Base-by-base conservation (phyloP, 2,888 invertebrate genomes). In the Panopea generosa region DNA sequence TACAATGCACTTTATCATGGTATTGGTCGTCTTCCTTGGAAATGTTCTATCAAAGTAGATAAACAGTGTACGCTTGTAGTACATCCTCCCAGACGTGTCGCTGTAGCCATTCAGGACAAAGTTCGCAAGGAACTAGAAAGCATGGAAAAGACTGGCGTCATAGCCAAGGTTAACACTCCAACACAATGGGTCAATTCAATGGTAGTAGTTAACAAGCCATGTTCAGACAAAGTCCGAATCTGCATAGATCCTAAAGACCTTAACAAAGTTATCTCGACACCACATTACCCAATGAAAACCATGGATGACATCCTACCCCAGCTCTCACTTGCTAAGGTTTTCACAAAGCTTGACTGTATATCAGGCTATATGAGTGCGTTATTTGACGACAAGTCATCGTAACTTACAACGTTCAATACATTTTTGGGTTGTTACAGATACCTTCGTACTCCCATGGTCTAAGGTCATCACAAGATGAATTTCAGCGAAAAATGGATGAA, bases 271-370 rank as follows among this genome's bases (percentile, higher is more conserved):
- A 60, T 65, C 4, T 16, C 22, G n/a, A n/a, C 74, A 29, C 69
- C 77, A 7, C 81, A 81, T 38, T 77, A 71, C 43, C 65, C 75
- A 11, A 72, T 80, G 53, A 69, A 62, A 11, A 85, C 82, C 2
- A 14, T 78, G 18, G 78, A 81, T 18, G 79, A 85, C 18, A 49
- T 85, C 7, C 20, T 65, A 11, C 65, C 81, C 16, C 29, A 56
- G 11, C 61, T n/a, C n/a, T n/a, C n/a, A n/a, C n/a, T n/a, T n/a
- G n/a, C n/a, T n/a, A n/a, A n/a, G n/a, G n/a, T n/a, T n/a, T n/a
- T n/a, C n/a, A n/a, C n/a, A n/a, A n/a, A n/a, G n/a, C n/a, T n/a
- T n/a, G n/a, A n/a, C n/a, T 82, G n/a, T n/a, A n/a, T n/a, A n/a
- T n/a, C n/a, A n/a, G n/a, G n/a, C n/a, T n/a, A n/a, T n/a, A n/a